These are phyloP conservation scores for Drosophila longiperda DNA, from an alignment of 2,888 invertebrate genomes.

Conservation along the genomic window DNA sequence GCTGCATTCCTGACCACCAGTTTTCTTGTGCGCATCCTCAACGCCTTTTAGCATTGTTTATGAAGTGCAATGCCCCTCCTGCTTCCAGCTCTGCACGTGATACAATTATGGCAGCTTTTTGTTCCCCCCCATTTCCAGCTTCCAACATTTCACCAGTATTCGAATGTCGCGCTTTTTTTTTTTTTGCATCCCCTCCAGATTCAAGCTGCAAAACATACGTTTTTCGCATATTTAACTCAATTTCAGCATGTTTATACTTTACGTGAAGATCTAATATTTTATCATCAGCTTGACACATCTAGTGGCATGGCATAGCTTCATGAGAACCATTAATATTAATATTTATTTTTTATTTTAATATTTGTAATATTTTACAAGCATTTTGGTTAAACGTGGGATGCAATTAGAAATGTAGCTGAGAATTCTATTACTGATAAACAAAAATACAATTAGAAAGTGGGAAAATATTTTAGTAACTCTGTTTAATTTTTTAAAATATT, in stretches of 20 bases:
- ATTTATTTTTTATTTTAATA: no score
- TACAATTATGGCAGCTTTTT: constrained; percentile 83
- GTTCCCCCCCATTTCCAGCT: constrained; percentile 41
- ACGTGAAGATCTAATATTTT: neutral
- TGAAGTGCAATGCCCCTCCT: constrained; percentile 72
- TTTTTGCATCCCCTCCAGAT: constrained; percentile 10
- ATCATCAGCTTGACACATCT: neutral
- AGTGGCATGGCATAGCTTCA: neutral
- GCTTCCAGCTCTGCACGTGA: constrained; percentile 72
- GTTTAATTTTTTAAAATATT: neutral
- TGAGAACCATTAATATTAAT: neutral
- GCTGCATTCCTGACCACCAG: constrained; percentile 66
- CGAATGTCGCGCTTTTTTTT: constrained; percentile 20
- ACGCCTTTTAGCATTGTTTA: constrained; percentile 80
- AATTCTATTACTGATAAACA: neutral
- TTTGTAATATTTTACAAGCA: neutral
- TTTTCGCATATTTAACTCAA: constrained; percentile 72
- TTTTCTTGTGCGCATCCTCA: constrained; percentile 65
- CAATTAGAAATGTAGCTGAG: neutral
- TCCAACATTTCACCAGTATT: constrained; percentile 21
- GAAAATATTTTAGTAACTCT: neutral
- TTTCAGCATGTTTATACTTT: constrained; percentile 19
- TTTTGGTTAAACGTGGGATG: neutral
- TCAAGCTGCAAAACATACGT: constrained; percentile 71
- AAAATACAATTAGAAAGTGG: no score